These are phyloP conservation scores for Parambassis ranga DNA, from an alignment of 2,797 vertebrate genomes.

Conservation along the genomic window DNA sequence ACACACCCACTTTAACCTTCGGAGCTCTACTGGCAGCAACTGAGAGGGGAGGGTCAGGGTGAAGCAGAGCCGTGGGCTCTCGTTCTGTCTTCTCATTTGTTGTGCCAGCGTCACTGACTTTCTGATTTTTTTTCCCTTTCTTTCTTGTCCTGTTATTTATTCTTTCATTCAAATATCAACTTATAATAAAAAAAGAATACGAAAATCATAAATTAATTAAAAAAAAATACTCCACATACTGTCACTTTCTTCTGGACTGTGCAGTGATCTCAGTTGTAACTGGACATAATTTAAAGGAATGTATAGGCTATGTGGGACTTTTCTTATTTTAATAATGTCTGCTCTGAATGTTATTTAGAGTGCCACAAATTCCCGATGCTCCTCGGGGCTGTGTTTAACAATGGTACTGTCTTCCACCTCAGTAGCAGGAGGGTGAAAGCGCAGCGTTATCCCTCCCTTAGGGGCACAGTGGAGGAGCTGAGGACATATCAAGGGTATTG, in stretches of 20 bases:
- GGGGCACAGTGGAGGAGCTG: background rate
- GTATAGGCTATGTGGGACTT: background rate
- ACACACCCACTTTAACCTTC: slow-evolving; percentile 51
- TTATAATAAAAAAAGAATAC: background rate
- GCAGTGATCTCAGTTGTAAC: background rate
- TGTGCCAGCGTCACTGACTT: slow-evolving; percentile 27
- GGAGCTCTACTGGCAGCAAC: slow-evolving; percentile 54
- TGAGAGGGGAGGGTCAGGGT: slow-evolving; percentile 57
- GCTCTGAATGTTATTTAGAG: background rate
- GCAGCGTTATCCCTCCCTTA: background rate
- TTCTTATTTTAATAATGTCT: background rate
- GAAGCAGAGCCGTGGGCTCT: slow-evolving; percentile 60
- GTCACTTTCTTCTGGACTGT: background rate
- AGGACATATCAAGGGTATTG: slow-evolving; percentile 11
- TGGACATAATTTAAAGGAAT: background rate
- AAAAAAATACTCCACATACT: background rate
- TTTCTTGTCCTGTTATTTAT: background rate
- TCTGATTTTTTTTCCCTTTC: background rate
- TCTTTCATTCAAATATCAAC: slow-evolving; percentile 11
- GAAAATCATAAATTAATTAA: background rate
- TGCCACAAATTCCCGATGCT: slow-evolving; percentile 11
- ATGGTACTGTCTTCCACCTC: slow-evolving; percentile 39
- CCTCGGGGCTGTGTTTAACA: slow-evolving; percentile 46
- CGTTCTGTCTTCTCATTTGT: slow-evolving; percentile 56
- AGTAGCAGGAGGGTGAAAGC: slow-evolving; percentile 25